phyloP scores from a whole-genome alignment of 1,140 invertebrate genomes.

The Fragariocoptes setiger region DNA sequence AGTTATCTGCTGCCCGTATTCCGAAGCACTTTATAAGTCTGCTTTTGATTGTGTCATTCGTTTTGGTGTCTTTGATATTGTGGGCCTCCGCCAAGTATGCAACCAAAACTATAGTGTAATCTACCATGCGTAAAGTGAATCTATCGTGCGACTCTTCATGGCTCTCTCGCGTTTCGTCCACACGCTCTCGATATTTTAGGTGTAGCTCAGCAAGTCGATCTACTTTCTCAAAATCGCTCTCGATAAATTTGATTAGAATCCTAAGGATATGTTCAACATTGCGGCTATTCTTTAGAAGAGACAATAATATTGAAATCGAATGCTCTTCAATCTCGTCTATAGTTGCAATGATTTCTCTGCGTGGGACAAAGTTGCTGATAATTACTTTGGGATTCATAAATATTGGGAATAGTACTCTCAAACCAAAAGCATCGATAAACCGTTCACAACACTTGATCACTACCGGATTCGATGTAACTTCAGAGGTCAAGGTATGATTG shows the following conservation, averaged over 20 bases:
- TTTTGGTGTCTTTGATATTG: too few relatives aligned
- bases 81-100: too few relatives aligned
- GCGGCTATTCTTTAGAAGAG: slow-evolving; percentile 65
- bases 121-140: not conserved
- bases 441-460: slow-evolving; percentile 37
- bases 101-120: not conserved
- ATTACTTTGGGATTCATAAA: slow-evolving; percentile 63
- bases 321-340: slow-evolving; percentile 12
- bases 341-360: slow-evolving; percentile 30
- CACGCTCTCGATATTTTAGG: slow-evolving; percentile 85
- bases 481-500: slow-evolving; percentile 71
- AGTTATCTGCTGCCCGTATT: too few relatives aligned
- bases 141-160: slow-evolving; percentile 37
- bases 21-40: too few relatives aligned
- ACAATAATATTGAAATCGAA: slow-evolving; percentile 67
- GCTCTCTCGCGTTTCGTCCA: slow-evolving; percentile 53
- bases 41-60: too few relatives aligned
- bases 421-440: slow-evolving; percentile 87
- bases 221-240: slow-evolving; percentile 95
- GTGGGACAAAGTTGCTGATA: slow-evolving; percentile 22
- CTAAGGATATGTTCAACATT: slow-evolving; percentile 48
- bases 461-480: slow-evolving; percentile 40
- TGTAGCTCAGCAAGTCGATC: slow-evolving; percentile 80
- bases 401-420: slow-evolving; percentile 78
- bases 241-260: slow-evolving; percentile 73